A percentile compares a stretch with the other conserved stretches of the same genome.
phyloP scores from a whole-genome alignment of 2,797 vertebrate species.

The Poeciliopsis turneri region DNA sequence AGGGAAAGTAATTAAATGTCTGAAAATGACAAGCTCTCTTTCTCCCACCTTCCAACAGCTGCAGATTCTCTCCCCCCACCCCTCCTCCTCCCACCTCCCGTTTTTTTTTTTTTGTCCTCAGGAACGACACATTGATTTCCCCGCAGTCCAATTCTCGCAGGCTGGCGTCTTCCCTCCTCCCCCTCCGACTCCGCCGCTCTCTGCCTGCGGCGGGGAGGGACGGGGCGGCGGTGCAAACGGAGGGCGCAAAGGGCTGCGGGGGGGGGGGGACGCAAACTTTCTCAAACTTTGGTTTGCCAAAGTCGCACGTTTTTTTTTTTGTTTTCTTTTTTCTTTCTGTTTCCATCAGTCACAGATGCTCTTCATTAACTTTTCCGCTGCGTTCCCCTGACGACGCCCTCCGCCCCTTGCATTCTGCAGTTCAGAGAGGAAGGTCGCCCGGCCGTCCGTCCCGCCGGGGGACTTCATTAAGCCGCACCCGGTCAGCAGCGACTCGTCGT shows the following conservation, averaged over 20 bases:
- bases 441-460: conserved; percentile 32
- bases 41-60: conserved; percentile 33
- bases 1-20: conserved; percentile 68
- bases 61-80: not conserved
- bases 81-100: no score
- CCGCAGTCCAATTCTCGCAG: conserved; percentile 53
- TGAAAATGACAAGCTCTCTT: conserved; percentile 61
- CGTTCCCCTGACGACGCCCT: conserved; percentile 7
- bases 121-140: conserved; percentile 59
- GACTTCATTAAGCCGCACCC: conserved; percentile 49
- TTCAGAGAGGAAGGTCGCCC: conserved; percentile 56
- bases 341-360: conserved; percentile 36
- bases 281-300: conserved; percentile 8
- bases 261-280: not conserved
- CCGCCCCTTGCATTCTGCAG: conserved; percentile 11
- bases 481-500: conserved; percentile 22
- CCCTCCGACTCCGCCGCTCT: conserved; percentile 17
- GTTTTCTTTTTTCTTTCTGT: not conserved
- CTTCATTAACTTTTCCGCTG: conserved; percentile 48
- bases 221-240: conserved; percentile 22
- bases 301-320: conserved; percentile 5
- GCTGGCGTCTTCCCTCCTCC: conserved; percentile 34
- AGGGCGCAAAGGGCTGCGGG: conserved; percentile 5
- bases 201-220: not conserved
- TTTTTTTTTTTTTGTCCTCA: conserved; percentile 13